These are phyloP conservation scores for Barypeithes pellucidus DNA, from an alignment of 2,888 invertebrate species.

Conservation along the genomic window DNA sequence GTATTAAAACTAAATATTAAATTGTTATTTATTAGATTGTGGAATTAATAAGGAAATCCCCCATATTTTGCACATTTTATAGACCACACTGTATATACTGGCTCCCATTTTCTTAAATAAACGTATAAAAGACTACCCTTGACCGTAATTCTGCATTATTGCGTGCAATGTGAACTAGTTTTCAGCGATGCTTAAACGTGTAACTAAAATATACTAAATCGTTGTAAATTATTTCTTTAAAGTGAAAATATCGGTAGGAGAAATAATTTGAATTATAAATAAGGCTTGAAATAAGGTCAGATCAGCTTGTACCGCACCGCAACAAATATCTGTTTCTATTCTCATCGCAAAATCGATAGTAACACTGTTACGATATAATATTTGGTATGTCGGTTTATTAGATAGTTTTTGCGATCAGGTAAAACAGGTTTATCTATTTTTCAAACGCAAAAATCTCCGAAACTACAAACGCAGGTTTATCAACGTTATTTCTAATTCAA, in stretches of 20 bases:
- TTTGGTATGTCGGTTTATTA: not conserved
- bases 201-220: not conserved
- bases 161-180: not conserved
- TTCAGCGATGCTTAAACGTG: not conserved
- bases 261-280: constrained; percentile 15
- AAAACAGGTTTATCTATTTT: too few relatives aligned
- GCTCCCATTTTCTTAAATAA: too few relatives aligned
- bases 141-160: constrained; percentile 5
- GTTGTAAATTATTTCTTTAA: constrained; percentile 7
- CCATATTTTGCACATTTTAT: too few relatives aligned
- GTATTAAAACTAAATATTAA: too few relatives aligned
- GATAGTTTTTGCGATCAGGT: too few relatives aligned
- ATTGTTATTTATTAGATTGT: too few relatives aligned
- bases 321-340: constrained; percentile 8
- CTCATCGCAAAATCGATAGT: constrained; percentile 10
- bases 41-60: too few relatives aligned
- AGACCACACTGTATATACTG: too few relatives aligned
- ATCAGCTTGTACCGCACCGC: not conserved
- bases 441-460: too few relatives aligned
- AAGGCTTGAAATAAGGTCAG: constrained; percentile 17
- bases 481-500: too few relatives aligned
- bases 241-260: constrained; percentile 2
- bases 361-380: not conserved
- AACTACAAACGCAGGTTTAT: too few relatives aligned
- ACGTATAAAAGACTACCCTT: not conserved